Evolutionary conservation across 2,888 invertebrate species (phyloP).

Genomic region (Oxyscelio sp.): DNA sequence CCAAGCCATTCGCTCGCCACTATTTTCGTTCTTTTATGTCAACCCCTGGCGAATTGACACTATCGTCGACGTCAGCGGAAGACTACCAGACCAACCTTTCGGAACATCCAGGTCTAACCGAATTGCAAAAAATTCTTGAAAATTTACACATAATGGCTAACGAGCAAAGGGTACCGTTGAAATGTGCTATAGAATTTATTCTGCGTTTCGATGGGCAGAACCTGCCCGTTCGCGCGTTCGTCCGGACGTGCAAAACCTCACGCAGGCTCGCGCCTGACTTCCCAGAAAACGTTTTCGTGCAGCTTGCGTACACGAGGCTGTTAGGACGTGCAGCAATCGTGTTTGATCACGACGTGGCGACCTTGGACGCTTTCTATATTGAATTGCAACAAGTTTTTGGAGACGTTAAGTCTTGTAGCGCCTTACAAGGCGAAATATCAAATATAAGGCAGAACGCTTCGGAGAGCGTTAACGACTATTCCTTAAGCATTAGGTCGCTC

Average conservation of each 20-base stretch:
- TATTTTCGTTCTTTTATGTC: too few species aligned
- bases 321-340: not conserved
- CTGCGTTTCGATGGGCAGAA: not conserved
- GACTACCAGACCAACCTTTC: too few species aligned
- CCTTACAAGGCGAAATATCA: slow-evolving; percentile 7
- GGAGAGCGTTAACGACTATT: slow-evolving; percentile 18
- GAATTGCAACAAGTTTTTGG: slow-evolving; percentile 5
- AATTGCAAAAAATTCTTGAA: too few species aligned
- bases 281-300: slow-evolving; percentile 1
- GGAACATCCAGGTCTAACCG: too few species aligned
- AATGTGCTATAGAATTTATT: slow-evolving; percentile 19
- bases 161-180: slow-evolving; percentile 14
- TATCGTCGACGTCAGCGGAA: too few species aligned
- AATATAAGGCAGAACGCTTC: not conserved
- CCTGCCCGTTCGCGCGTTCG: slow-evolving; percentile 3
- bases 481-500: slow-evolving; percentile 14
- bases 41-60: too few species aligned
- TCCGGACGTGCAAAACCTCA: not conserved
- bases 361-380: not conserved
- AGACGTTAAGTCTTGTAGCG: not conserved
- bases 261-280: not conserved
- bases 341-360: not conserved
- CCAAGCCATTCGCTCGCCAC: too few species aligned
- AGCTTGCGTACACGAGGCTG: not conserved
- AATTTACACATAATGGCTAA: too few species aligned